Evolutionary conservation across 2,797 vertebrate genomes (phyloP).

Genomic region (Tolypeutes matacus): DNA sequence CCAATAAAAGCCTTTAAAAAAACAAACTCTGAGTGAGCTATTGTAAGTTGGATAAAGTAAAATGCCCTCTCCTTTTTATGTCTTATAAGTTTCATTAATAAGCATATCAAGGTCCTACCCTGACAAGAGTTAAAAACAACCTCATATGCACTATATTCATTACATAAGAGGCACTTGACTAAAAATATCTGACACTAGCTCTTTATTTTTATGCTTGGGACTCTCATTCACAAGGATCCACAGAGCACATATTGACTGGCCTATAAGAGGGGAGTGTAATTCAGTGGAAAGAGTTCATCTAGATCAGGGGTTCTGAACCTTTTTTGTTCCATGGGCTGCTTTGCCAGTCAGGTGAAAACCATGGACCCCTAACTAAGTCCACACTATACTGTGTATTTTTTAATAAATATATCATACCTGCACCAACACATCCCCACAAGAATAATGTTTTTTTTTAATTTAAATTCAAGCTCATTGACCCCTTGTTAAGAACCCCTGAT

Average conservation of each 20-base stretch:
- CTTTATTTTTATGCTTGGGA: not conserved
- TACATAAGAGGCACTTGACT: not conserved
- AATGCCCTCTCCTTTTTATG: not conserved
- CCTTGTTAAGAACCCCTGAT: not conserved
- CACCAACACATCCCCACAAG: too few relatives aligned
- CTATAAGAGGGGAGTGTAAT: not conserved
- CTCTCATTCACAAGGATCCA: not conserved
- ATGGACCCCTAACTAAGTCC: too few relatives aligned
- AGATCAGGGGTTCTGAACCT: not conserved
- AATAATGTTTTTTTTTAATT: too few relatives aligned
- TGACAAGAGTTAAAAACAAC: not conserved
- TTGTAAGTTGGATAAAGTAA: slow-evolving; percentile 2
- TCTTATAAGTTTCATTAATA: not conserved
- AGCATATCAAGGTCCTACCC: not conserved
- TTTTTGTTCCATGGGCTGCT: too few relatives aligned
- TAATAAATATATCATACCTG: too few relatives aligned
- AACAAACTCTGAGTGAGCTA: not conserved
- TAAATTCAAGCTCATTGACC: too few relatives aligned
- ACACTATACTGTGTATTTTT: too few relatives aligned
- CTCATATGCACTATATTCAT: not conserved
- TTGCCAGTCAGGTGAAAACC: too few relatives aligned
- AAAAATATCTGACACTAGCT: not conserved
- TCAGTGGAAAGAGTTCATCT: not conserved
- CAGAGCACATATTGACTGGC: not conserved
- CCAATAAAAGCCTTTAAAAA: not conserved